These are phyloP conservation scores for Drosophila aldrichi DNA, from an alignment of 2,888 invertebrate genomes.

Conservation along the genomic window DNA sequence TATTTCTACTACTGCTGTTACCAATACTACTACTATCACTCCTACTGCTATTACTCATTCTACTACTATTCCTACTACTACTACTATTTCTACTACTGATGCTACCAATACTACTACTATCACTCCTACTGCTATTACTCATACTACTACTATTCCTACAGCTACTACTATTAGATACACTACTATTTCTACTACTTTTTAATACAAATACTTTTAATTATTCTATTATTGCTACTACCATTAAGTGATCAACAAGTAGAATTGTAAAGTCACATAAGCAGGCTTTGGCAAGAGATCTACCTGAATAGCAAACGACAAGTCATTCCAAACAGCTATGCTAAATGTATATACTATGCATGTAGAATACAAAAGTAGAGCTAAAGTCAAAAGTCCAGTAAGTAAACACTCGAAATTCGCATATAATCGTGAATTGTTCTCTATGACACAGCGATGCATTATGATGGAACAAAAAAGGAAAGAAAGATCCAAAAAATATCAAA, in stretches of 20 bases:
- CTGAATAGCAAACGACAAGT: neutral
- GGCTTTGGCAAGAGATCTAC: no score
- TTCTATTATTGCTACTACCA: neutral
- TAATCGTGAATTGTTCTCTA: neutral
- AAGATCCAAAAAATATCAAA: conserved; percentile 10
- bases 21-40: neutral
- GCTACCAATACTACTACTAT: neutral
- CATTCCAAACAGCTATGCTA: neutral
- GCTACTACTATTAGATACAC: neutral
- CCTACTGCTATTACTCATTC: neutral
- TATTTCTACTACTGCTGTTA: neutral
- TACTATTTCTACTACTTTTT: neutral
- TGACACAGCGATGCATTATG: conserved; percentile 3
- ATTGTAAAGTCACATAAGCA: neutral
- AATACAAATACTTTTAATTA: no score
- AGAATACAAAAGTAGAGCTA: conserved; percentile 10
- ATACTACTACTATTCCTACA: neutral
- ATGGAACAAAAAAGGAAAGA: neutral
- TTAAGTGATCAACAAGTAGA: neutral
- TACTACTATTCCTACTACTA: neutral
- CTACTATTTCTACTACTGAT: neutral
- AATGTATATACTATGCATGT: neutral
- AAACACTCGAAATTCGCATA: conserved; percentile 1
- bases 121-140: neutral
- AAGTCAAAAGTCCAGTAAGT: neutral